Base-by-base conservation (phyloP, 2,797 vertebrate genomes). In the Sternotherus odoratus region DNA sequence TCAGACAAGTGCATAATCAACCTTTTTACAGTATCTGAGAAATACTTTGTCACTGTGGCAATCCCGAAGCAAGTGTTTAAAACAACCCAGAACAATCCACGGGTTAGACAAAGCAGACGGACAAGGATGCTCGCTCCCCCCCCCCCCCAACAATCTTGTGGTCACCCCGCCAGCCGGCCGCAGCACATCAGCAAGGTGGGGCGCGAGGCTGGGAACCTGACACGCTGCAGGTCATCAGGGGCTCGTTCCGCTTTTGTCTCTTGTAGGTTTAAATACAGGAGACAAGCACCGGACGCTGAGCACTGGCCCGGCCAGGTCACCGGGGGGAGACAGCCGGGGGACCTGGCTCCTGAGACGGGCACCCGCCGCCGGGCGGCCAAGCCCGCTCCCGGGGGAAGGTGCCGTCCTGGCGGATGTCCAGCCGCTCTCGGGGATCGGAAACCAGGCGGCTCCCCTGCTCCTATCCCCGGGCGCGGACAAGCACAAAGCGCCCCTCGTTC, bases 231-330 rank as follows among this genome's bases (percentile, higher is more conserved):
- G 72, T 50, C 48, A 51, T 15, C 19, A 63, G 46, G 28, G 28
- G 66, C 48, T 21, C 43, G n/a, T 21, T 63, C 79, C 23, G n/a
- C 36, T 63, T 21, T 26, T 50, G 50, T 28, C 19, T 56, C 49
- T 72, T 69, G 19, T 39, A 48, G 8, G 24, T 28, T 36, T 39
- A 50, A 39, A 48, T 43, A 28, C 49, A 33, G 51, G 50, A 79
- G 49, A 19, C 33, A 63, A 63, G 17, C 30, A 4, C 16, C 16
- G 60, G 4, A 13, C 60, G 60, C 60, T 16, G 16, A 84, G 69
- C 66, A 19, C 82, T 72, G 57, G 82, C 88, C 53, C 57, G 50
- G 57, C 66, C 63, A 75, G 82, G 82, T 85, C 77, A 85, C 79
- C 46, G 77, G 60, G 74, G 28, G 79, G 63, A 46, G 79, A 50